phyloP scores from a whole-genome alignment of 2,797 vertebrate genomes.

The Acrossocheilus fasciatus region DNA sequence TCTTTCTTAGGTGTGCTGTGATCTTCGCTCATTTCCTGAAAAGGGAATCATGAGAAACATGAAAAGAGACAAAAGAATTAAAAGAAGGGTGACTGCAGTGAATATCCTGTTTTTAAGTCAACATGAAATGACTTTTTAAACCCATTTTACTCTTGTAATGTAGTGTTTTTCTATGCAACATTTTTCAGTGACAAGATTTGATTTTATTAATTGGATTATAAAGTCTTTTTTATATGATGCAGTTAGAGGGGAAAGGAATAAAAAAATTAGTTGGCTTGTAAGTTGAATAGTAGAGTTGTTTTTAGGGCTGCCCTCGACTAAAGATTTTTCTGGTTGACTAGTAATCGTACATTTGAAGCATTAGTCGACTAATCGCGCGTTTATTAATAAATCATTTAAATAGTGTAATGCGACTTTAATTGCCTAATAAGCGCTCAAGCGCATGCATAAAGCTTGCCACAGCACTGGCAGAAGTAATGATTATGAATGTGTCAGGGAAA shows the following conservation, averaged over 20 bases:
- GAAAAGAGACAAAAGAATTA: neutral
- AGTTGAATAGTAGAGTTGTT: neutral
- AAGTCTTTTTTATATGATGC: neutral
- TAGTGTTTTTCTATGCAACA: neutral
- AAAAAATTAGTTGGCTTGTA: neutral
- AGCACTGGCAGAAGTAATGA: too few relatives aligned
- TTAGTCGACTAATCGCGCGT: too few relatives aligned
- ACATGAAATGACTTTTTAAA: neutral
- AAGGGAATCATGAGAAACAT: neutral
- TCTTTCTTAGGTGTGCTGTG: constrained; percentile 99
- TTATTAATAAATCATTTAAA: too few relatives aligned
- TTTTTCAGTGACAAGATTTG: neutral
- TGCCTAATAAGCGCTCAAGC: too few relatives aligned
- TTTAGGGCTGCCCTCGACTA: too few relatives aligned
- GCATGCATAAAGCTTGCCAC: too few relatives aligned
- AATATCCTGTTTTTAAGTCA: neutral
- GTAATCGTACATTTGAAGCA: too few relatives aligned
- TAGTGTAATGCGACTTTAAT: too few relatives aligned
- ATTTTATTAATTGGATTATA: neutral
- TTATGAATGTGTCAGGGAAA: too few relatives aligned
- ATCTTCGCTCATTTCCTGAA: constrained; percentile 98
- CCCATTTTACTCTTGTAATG: neutral
- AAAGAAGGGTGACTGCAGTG: neutral
- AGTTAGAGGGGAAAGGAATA: neutral
- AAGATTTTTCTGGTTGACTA: too few relatives aligned